A percentile compares a stretch with the other conserved stretches of the same genome.
phyloP scores from a whole-genome alignment of 2,113 vertebrate species.

The Petaurus breviceps region DNA sequence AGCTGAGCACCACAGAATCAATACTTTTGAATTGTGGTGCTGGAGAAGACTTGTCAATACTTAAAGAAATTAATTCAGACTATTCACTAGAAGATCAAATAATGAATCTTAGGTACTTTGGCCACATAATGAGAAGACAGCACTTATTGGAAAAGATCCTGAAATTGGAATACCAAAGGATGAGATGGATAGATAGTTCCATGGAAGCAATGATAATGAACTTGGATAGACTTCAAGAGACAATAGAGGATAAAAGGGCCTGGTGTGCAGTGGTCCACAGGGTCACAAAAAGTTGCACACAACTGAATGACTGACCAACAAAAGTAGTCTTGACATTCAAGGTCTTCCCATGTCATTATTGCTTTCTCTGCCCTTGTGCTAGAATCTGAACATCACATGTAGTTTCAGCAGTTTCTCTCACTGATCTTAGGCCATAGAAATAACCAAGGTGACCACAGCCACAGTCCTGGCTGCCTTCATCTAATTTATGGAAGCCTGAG shows the following conservation, averaged over 20 bases:
- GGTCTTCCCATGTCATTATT: not conserved
- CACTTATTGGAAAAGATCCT: not conserved
- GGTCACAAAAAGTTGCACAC: not conserved
- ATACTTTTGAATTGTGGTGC: not conserved
- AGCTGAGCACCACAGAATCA: not conserved
- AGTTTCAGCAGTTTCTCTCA: not conserved
- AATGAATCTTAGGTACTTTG: not conserved
- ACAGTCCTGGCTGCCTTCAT: not conserved
- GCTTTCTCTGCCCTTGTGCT: not conserved
- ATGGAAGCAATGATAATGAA: not conserved
- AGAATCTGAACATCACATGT: not conserved
- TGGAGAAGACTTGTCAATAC: not conserved
- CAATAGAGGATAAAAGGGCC: not conserved
- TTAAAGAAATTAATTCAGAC: not conserved
- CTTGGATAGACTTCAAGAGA: not conserved
- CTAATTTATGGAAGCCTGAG: not conserved
- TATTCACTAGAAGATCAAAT: not conserved
- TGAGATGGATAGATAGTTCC: not conserved
- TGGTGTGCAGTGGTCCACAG: not conserved
- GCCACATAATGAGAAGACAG: not conserved
- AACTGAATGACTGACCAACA: not conserved
- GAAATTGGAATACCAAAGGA: not conserved
- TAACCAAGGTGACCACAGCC: not conserved
- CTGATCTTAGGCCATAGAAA: not conserved
- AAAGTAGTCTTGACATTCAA: not conserved